Conservation (phyloP, 2,113 vertebrate species). For the Acrocephalus kingi region DNA sequence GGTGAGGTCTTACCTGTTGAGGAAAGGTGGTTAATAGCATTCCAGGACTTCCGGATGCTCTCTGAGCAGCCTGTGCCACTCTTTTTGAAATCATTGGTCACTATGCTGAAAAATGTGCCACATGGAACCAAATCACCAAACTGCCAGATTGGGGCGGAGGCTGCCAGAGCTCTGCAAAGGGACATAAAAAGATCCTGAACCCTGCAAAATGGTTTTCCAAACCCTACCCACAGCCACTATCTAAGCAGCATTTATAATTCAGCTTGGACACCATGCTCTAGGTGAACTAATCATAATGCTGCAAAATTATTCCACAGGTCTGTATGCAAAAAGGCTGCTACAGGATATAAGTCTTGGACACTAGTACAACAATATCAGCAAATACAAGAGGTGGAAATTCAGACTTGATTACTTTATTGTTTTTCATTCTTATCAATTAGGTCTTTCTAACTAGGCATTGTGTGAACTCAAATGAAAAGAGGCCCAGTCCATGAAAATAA, state of each 20-base stretch:
- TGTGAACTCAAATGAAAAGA: neutral
- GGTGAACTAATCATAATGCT: neutral
- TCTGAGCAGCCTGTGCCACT: constrained; percentile 81
- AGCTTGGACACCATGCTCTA: neutral
- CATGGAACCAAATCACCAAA: constrained; percentile 87
- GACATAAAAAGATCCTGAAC: neutral
- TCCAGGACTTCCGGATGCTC: constrained; percentile 88
- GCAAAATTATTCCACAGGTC: neutral
- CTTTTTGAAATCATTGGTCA: constrained; percentile 86
- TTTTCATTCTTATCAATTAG: neutral
- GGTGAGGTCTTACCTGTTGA: constrained; percentile 75
- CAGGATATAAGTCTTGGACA: neutral
- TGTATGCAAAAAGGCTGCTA: neutral
- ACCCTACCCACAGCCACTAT: neutral
- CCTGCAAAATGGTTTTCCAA: neutral
- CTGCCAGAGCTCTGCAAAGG: constrained; percentile 85
- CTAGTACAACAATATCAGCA: neutral
- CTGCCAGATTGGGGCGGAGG: constrained; percentile 95
- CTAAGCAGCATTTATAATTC: neutral
- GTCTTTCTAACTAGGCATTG: neutral
- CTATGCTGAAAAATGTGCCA: constrained; percentile 83
- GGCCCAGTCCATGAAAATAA: neutral
- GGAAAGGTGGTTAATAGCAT: constrained; percentile 80
- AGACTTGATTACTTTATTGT: neutral
- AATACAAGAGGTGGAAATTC: neutral